phyloP scores from a whole-genome alignment of 2,888 invertebrate genomes.

The Ariolimax columbianus region DNA sequence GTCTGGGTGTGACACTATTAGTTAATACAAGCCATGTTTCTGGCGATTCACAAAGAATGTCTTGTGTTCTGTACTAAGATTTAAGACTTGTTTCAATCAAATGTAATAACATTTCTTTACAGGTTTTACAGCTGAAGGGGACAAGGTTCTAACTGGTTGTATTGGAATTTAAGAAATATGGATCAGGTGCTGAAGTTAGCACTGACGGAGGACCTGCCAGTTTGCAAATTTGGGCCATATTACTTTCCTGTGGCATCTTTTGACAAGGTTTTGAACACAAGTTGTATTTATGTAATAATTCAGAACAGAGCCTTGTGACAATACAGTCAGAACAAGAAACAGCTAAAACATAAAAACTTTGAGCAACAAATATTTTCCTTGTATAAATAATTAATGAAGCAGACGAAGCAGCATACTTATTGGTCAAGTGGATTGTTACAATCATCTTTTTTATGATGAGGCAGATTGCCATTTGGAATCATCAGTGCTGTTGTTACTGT shows the following conservation, averaged over 20 bases:
- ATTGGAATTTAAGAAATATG: no score
- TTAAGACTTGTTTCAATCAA: neutral
- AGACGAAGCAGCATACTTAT: neutral
- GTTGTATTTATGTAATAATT: neutral
- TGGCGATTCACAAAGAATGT: no score
- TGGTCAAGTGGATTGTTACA: neutral
- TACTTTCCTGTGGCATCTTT: neutral
- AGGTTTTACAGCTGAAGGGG: conserved; percentile 93
- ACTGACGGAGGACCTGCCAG: neutral
- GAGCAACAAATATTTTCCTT: neutral
- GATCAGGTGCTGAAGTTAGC: neutral
- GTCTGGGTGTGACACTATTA: no score
- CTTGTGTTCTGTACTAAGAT: neutral
- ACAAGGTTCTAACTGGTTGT: conserved; percentile 88
- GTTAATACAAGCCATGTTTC: no score
- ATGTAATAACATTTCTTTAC: conserved; percentile 32
- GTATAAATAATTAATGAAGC: neutral
- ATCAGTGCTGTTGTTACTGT: no score
- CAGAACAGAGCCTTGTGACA: neutral
- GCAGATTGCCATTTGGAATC: no score
- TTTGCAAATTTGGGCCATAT: neutral
- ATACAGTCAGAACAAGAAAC: neutral
- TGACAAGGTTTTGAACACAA: neutral
- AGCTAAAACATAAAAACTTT: neutral
- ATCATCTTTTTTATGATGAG: no score